These are phyloP conservation scores for Aphelenchoides besseyi DNA, from an alignment of 1,140 invertebrate genomes.

Conservation along the genomic window DNA sequence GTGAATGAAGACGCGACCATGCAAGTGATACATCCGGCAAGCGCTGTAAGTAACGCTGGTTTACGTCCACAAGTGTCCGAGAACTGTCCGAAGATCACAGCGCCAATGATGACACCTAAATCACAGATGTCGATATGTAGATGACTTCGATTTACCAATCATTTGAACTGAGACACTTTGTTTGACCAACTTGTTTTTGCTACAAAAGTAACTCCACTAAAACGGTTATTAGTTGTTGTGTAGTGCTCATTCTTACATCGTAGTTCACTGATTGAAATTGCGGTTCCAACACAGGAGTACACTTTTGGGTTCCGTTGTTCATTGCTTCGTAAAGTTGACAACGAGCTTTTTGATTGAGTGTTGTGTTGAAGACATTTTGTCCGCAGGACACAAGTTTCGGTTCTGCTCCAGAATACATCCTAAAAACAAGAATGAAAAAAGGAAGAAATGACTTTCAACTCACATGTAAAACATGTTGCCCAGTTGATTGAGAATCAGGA, in stretches of 20 bases:
- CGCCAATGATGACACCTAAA: constrained; percentile 26
- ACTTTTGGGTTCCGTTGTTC: neutral
- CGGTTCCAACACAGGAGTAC: constrained; percentile 5
- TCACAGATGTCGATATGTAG: constrained; percentile 3
- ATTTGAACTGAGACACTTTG: constrained; percentile 15
- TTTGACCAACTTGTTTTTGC: constrained; percentile 14
- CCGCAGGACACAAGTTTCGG: constrained; percentile 35
- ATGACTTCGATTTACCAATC: neutral
- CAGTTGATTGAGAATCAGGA: constrained; percentile 26
- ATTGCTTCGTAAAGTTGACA: constrained; percentile 15
- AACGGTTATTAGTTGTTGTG: no score
- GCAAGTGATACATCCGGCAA: constrained; percentile 34
- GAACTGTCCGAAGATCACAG: constrained; percentile 24
- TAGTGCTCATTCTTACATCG: no score
- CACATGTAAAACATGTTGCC: constrained; percentile 23
- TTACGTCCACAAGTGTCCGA: constrained; percentile 28
- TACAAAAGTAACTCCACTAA: constrained; percentile 22
- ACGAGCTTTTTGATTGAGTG: constrained; percentile 24
- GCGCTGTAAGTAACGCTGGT: constrained; percentile 37
- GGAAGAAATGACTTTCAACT: neutral
- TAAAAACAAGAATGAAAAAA: constrained; percentile 4
- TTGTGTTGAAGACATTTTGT: neutral
- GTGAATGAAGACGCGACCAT: constrained; percentile 47
- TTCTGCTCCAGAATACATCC: constrained; percentile 35
- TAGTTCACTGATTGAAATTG: constrained; percentile 27